phyloP scores from a whole-genome alignment of 2,888 invertebrate species.

The Calliphora vomitoria region DNA sequence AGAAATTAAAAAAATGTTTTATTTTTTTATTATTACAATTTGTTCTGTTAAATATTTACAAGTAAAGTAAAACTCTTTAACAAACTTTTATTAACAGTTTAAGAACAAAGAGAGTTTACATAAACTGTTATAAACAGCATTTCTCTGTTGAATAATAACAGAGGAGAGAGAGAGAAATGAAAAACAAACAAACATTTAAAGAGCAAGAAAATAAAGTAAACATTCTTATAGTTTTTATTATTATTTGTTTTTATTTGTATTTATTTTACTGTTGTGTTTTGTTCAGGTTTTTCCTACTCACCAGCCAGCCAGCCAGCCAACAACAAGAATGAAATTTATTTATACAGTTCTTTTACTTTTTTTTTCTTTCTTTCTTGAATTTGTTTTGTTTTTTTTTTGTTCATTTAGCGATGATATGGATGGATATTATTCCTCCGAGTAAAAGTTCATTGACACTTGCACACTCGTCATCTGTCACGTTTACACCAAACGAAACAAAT shows the following conservation, averaged over 20 bases:
- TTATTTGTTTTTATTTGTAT: background rate
- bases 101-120: too few relatives aligned
- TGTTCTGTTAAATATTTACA: too few relatives aligned
- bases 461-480: conserved; percentile 82
- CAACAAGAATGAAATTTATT: conserved; percentile 67
- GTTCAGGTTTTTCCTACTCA: conserved; percentile 67
- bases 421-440: conserved; percentile 72
- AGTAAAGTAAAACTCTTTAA: too few relatives aligned
- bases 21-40: too few relatives aligned
- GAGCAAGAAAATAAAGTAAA: conserved; percentile 11
- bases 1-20: background rate
- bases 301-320: conserved; percentile 54
- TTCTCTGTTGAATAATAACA: background rate
- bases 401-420: conserved; percentile 69
- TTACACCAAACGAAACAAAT: conserved; percentile 75
- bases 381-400: conserved; percentile 57
- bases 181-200: background rate
- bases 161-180: background rate
- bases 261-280: conserved; percentile 43
- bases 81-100: too few relatives aligned
- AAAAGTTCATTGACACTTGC: conserved; percentile 84
- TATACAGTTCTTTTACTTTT: conserved; percentile 33
- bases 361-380: conserved; percentile 42
- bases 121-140: too few relatives aligned
- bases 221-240: conserved; percentile 25